These are phyloP conservation scores for Procavia capensis DNA, from an alignment of 2,113 vertebrate genomes.

Conservation along the genomic window DNA sequence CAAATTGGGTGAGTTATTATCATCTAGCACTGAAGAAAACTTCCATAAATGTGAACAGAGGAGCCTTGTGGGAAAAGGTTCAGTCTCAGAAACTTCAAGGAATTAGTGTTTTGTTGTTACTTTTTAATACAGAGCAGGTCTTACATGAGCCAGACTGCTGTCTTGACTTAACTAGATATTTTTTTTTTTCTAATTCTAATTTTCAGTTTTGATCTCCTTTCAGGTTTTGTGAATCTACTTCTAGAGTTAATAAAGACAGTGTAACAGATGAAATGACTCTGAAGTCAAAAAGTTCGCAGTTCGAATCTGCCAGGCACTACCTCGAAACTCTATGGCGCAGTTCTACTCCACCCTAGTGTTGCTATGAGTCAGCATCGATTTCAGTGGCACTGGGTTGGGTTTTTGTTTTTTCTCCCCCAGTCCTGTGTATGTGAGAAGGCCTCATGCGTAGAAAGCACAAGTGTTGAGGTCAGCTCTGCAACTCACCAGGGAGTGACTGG, in stretches of 20 bases:
- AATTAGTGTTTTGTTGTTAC: background rate
- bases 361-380: too few relatives aligned
- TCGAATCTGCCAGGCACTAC: too few relatives aligned
- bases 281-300: too few relatives aligned
- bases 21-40: background rate
- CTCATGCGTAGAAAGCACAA: accelerated
- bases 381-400: too few relatives aligned
- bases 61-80: background rate
- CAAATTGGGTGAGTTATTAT: slow-evolving; percentile 50
- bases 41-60: background rate
- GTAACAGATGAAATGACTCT: background rate
- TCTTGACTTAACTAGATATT: background rate
- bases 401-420: background rate
- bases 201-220: background rate
- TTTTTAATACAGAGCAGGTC: background rate
- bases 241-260: background rate
- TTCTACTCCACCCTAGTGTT: too few relatives aligned
- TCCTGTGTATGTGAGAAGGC: background rate
- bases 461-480: accelerated
- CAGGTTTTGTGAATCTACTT: background rate
- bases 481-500: background rate
- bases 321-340: too few relatives aligned
- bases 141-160: background rate
- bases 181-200: background rate
- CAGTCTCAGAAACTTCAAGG: background rate